phyloP scores from a whole-genome alignment of 1,140 invertebrate species.

The Drosophila ambigua region DNA sequence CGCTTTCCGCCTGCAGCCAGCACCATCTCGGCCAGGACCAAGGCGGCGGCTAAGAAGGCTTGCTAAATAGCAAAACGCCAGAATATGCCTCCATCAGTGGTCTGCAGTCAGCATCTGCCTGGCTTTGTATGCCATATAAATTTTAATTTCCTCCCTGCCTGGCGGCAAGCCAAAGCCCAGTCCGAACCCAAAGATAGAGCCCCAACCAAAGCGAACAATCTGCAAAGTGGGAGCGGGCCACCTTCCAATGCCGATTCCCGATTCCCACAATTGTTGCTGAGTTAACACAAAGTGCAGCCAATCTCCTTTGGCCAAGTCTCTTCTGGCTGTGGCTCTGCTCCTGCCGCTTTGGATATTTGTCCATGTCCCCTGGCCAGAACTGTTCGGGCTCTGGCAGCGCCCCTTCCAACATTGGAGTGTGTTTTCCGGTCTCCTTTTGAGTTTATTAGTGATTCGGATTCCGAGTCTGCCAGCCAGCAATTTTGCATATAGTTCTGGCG shows the following conservation, averaged over 20 bases:
- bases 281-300: slow-evolving; percentile 76
- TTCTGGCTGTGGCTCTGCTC: background rate
- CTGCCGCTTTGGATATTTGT: slow-evolving; percentile 49
- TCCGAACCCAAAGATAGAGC: slow-evolving; percentile 21
- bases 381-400: background rate
- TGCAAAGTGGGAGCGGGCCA: slow-evolving; percentile 51
- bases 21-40: slow-evolving; percentile 2
- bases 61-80: slow-evolving; percentile 66
- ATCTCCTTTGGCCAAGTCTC: slow-evolving; percentile 45
- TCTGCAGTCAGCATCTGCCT: slow-evolving; percentile 45
- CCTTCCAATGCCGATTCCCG: slow-evolving; percentile 29
- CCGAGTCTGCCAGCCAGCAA: too few relatives aligned
- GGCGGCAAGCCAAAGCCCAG: slow-evolving; percentile 60
- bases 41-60: slow-evolving; percentile 35
- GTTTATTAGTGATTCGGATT: slow-evolving; percentile 4
- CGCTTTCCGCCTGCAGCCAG: slow-evolving; percentile 58
- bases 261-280: slow-evolving; percentile 75
- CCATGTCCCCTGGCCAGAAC: slow-evolving; percentile 29
- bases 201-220: slow-evolving; percentile 37
- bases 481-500: too few relatives aligned
- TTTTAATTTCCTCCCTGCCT: slow-evolving; percentile 71
- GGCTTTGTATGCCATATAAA: slow-evolving; percentile 67
- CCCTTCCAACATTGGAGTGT: background rate
- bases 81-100: slow-evolving; percentile 30
- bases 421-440: background rate